Conservation (phyloP, 2,888 invertebrate genomes). For the Amiota minor region DNA sequence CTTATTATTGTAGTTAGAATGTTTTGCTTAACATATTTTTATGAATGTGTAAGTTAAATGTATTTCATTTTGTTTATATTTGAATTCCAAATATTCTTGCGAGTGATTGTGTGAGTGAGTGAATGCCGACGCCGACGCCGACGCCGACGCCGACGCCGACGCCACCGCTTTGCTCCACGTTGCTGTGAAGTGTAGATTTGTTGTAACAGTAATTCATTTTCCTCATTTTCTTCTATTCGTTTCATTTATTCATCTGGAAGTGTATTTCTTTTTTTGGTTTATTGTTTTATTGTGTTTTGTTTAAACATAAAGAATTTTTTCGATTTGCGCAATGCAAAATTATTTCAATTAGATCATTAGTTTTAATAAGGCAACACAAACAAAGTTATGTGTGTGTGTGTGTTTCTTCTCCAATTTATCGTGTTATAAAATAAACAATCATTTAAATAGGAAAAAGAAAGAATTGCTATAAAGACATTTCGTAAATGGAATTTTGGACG, state of each 20-base stretch:
- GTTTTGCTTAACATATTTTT: background rate
- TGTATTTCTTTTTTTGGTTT: background rate
- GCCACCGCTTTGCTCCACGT: too few relatives aligned
- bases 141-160: too few relatives aligned
- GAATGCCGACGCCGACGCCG: too few relatives aligned
- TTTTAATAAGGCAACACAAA: conserved; percentile 50
- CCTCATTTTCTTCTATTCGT: too few relatives aligned
- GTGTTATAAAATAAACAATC: background rate
- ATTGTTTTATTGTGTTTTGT: background rate
- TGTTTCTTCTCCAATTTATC: background rate
- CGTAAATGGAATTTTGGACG: background rate
- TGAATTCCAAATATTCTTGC: conserved; percentile 10
- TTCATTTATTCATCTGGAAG: too few relatives aligned
- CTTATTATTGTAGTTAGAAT: background rate
- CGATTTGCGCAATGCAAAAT: conserved; percentile 4
- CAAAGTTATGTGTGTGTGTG: background rate
- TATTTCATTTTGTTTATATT: conserved; percentile 18
- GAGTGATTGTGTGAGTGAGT: background rate
- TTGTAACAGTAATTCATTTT: background rate
- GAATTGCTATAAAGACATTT: conserved; percentile 4
- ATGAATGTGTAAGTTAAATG: conserved; percentile 22
- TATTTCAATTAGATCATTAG: conserved; percentile 58
- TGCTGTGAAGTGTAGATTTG: background rate
- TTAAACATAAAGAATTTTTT: conserved; percentile 1
- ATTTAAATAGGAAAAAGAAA: background rate